Evolutionary conservation across 2,797 vertebrate genomes (phyloP).

Genomic region (Hemibagrus guttatus): DNA sequence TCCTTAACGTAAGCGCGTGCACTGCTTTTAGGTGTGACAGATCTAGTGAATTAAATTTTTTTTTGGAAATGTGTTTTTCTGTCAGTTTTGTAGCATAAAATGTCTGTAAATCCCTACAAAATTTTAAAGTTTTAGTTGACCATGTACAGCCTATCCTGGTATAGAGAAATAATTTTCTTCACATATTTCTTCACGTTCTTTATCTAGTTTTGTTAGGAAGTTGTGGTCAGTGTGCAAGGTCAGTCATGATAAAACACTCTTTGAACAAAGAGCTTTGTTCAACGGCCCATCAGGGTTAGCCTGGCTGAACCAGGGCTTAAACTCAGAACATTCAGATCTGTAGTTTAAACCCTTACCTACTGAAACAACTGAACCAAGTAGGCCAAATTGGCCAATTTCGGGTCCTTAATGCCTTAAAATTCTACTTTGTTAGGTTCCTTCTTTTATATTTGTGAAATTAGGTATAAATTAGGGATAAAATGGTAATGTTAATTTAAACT

Average conservation of each 20-base stretch:
- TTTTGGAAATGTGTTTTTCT: neutral
- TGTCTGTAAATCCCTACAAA: neutral
- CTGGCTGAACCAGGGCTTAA: neutral
- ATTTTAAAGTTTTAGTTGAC: neutral
- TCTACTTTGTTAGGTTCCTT: neutral
- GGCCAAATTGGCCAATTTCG: neutral
- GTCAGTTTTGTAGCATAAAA: neutral
- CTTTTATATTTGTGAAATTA: neutral
- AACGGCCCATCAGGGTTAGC: neutral
- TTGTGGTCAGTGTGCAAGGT: neutral
- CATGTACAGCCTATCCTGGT: neutral
- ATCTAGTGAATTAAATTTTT: conserved; percentile 26
- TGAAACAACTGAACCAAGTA: neutral
- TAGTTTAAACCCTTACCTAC: neutral
- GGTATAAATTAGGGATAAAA: too few relatives aligned
- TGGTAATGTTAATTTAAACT: too few relatives aligned
- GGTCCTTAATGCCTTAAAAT: neutral
- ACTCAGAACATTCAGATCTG: neutral
- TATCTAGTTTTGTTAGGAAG: neutral
- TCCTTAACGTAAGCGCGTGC: conserved; percentile 3
- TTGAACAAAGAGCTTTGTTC: neutral
- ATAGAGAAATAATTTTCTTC: neutral
- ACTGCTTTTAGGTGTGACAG: conserved; percentile 2
- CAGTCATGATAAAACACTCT: neutral
- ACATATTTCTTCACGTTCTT: neutral